Conservation (phyloP, 1,140 invertebrate species). For the Caerostris darwini region DNA sequence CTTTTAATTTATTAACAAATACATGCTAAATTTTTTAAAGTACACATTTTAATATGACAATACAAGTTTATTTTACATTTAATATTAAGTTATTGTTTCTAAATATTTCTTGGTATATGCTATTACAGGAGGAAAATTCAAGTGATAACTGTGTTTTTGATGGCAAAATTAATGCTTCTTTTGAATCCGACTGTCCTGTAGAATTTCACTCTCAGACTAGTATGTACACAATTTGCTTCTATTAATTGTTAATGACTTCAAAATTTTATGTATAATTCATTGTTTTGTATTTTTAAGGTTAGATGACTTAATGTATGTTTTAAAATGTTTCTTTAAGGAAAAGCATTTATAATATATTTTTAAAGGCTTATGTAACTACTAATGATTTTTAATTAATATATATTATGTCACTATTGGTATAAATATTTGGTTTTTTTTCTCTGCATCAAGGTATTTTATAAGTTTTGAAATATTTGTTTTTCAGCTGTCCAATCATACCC, state of each 20-base stretch:
- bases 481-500: background rate
- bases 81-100: too few species aligned
- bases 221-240: background rate
- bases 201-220: conserved; percentile 20
- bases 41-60: background rate
- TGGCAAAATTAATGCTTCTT: conserved; percentile 66
- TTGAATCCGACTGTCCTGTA: conserved; percentile 40
- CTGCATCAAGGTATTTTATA: background rate
- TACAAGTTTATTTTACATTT: too few species aligned
- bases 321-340: too few species aligned
- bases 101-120: background rate
- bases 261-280: background rate
- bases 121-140: conserved; percentile 29
- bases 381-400: too few species aligned
- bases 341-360: too few species aligned
- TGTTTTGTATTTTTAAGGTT: background rate
- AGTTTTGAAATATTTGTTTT: background rate
- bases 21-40: too few species aligned
- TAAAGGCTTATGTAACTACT: too few species aligned
- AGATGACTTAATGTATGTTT: too few species aligned
- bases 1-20: too few species aligned
- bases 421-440: too few species aligned
- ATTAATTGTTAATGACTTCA: background rate
- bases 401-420: too few species aligned
- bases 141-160: conserved; percentile 64